phyloP scores from a whole-genome alignment of 2,113 vertebrate genomes.

The Aphyosemion australe region DNA sequence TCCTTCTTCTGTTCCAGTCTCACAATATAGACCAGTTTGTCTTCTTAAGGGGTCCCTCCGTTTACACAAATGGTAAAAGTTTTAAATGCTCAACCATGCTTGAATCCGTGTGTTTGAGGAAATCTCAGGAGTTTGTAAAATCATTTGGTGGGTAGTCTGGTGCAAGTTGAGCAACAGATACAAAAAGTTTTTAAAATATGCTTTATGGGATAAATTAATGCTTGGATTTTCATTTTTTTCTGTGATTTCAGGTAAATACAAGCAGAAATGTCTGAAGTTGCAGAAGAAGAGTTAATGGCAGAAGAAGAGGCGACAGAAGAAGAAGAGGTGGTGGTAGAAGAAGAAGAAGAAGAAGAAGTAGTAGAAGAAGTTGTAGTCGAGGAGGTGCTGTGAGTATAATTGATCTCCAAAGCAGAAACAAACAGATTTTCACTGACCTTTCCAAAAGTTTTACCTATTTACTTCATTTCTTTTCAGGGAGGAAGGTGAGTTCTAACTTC shows the following conservation, averaged over 20 bases:
- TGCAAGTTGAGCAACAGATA: too few relatives aligned
- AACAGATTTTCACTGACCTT: neutral
- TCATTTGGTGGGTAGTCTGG: too few relatives aligned
- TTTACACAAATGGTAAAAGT: conserved; percentile 43
- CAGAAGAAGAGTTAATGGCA: conserved; percentile 23
- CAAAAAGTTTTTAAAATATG: too few relatives aligned
- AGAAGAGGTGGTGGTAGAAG: conserved; percentile 26
- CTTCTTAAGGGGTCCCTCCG: neutral
- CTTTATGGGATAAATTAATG: too few relatives aligned
- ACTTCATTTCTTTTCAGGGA: conserved; percentile 51
- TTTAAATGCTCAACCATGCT: conserved; percentile 17
- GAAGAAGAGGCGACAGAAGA: conserved; percentile 40
- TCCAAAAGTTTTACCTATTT: neutral
- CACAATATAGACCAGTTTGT: conserved; percentile 12
- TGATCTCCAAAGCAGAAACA: too few relatives aligned
- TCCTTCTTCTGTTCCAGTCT: conserved; percentile 48
- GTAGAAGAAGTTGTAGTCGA: conserved; percentile 34
- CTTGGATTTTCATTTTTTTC: neutral
- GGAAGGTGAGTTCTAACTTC: conserved; percentile 66
- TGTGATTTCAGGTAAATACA: conserved; percentile 19
- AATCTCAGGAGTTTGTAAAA: conserved; percentile 1
- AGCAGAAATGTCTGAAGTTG: conserved; percentile 57
- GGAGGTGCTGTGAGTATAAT: conserved; percentile 63
- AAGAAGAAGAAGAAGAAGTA: conserved; percentile 29
- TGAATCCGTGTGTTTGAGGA: conserved; percentile 7